These are phyloP conservation scores for Girardinus metallicus DNA, from an alignment of 2,797 vertebrate genomes.

Conservation along the genomic window DNA sequence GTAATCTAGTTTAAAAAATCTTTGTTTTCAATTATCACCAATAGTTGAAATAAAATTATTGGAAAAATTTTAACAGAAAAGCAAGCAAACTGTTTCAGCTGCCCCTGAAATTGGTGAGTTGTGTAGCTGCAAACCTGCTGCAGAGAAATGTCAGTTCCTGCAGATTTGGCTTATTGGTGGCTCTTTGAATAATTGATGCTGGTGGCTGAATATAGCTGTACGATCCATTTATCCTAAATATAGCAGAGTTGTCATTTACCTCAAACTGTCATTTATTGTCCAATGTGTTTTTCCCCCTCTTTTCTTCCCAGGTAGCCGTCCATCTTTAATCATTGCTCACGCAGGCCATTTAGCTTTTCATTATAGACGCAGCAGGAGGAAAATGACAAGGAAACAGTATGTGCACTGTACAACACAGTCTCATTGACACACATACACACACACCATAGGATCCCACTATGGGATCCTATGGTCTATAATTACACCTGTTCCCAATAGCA, in stretches of 20 bases:
- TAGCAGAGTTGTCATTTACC: conserved; percentile 69
- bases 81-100: conserved; percentile 26
- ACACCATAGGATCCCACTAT: not conserved
- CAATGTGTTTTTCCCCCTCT: conserved; percentile 40
- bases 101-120: conserved; percentile 27
- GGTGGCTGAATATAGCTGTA: conserved; percentile 64
- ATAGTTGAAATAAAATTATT: conserved; percentile 38
- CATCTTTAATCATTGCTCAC: conserved; percentile 70
- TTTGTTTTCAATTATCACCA: conserved; percentile 31
- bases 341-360: conserved; percentile 65
- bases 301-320: conserved; percentile 52
- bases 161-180: conserved; percentile 61
- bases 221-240: conserved; percentile 72
- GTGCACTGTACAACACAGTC: conserved; percentile 8
- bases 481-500: too few species aligned
- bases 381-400: conserved; percentile 33
- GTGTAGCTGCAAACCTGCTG: conserved; percentile 36
- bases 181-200: conserved; percentile 71
- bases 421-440: not conserved
- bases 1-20: conserved; percentile 15
- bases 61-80: not conserved
- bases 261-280: conserved; percentile 64
- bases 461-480: too few species aligned
- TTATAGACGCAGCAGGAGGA: conserved; percentile 61
- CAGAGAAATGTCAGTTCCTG: conserved; percentile 43